phyloP scores from a whole-genome alignment of 2,888 invertebrate genomes.

The Drosophila incognita region DNA sequence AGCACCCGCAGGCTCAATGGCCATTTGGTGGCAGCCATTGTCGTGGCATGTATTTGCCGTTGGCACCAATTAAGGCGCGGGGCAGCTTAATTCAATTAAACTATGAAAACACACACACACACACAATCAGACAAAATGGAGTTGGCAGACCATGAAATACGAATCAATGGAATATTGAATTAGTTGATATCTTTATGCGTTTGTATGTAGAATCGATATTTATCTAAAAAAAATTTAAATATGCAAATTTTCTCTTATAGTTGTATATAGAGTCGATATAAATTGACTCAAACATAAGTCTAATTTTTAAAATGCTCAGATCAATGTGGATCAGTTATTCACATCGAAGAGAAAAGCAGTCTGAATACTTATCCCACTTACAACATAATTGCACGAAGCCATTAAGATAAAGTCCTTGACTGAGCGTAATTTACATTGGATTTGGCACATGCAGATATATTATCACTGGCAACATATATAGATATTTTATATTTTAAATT shows the following conservation, averaged over 20 bases:
- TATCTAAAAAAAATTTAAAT: neutral
- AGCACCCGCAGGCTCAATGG: constrained; percentile 63
- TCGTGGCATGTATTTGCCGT: constrained; percentile 46
- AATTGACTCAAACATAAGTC: neutral
- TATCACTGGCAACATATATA: neutral
- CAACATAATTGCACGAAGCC: neutral
- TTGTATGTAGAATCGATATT: constrained; percentile 24
- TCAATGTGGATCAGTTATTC: neutral
- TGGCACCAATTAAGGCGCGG: constrained; percentile 71
- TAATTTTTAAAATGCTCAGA: neutral
- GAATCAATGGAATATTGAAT: constrained; percentile 12
- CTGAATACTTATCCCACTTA: neutral
- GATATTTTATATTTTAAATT: neutral
- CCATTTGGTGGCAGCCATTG: constrained; percentile 55
- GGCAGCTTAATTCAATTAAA: constrained; percentile 70
- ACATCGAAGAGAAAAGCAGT: neutral
- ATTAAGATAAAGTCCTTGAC: neutral
- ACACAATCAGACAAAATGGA: constrained; percentile 42
- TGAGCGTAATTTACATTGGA: neutral
- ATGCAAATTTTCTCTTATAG: neutral
- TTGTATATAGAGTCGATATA: neutral
- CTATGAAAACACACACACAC: constrained; percentile 16
- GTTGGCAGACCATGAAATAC: constrained; percentile 20
- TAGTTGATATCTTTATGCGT: neutral
- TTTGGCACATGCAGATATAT: neutral